Evolutionary conservation across 2,113 vertebrate species (phyloP), one percentile per base, ranked within the genome.

Genomic region (Meleagris gallopavo): DNA sequence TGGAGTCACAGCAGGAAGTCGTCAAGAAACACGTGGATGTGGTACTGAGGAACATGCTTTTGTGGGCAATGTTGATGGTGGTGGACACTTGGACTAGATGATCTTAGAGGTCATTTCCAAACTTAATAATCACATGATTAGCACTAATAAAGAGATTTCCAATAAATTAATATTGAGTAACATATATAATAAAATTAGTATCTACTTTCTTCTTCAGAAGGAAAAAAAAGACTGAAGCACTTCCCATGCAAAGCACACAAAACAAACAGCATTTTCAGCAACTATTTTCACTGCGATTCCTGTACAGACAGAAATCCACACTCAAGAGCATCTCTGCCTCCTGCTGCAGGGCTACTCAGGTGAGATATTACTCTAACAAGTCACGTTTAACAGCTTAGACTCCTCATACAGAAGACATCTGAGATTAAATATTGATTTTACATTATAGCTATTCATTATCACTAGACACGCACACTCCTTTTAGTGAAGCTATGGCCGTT

Each of bases 381-480:
- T 78, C 91, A 94, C 7, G 0, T 93, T 79, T 88, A 67, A 52
- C n/a, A 89, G 54, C 66, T 94, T 45, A 88, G 45, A 52, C 40
- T 83, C 88, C 76, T 57, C 85, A 90, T 45, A 88, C 50, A 74
- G 5, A 55, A 92, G 70, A 50, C 62, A 87, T 13, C 0, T 0
- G 57, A 92, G 80, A 96, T 94, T 93, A 97, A 95, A 96, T 96
- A 97, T 91, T 97, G 92, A 92, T 96, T 96, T 96, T 94, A 86
- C 38, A 70, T 86, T 95, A 86, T 12, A 83, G 76, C 32, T 69
- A 89, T 89, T 94, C 79, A 88, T 95, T 94, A 95, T 64, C 43
- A 83, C 69, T 58, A 78, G 46, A 58, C 69, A 78, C 46, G 79
- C 40, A 88, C 90, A 45, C 61, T 92, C 38, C 62, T 94, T 65